Conservation (phyloP, 2,797 vertebrate species). For the Phyllotis vaccarum region DNA sequence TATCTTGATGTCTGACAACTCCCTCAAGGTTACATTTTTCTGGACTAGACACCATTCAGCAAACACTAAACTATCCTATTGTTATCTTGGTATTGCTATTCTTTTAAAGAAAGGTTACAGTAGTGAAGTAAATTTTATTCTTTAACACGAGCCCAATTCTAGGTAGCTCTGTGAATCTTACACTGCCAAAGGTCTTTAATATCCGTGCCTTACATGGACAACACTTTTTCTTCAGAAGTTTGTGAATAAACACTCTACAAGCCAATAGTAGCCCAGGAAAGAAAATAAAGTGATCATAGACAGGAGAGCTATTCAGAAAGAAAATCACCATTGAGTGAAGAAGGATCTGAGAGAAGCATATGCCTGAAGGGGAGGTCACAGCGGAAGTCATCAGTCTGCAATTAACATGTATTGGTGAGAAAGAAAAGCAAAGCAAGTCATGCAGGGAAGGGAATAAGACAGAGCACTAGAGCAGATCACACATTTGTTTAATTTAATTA, state of each 20-base stretch:
- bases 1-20: neutral
- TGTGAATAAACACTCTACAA: neutral
- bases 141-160: neutral
- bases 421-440: neutral
- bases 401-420: neutral
- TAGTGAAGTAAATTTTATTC: neutral
- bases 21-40: neutral
- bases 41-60: neutral
- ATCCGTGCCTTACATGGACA: neutral
- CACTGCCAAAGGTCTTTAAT: neutral
- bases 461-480: neutral
- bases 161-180: neutral
- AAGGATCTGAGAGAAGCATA: neutral
- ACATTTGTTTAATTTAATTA: slow-evolving; percentile 34
- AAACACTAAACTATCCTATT: neutral
- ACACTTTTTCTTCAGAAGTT: neutral
- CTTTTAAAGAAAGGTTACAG: slow-evolving; percentile 10
- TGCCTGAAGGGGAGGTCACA: neutral
- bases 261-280: neutral
- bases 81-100: neutral
- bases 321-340: neutral
- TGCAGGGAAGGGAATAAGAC: neutral
- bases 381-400: neutral
- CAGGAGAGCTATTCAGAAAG: neutral
- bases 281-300: neutral